Conservation (phyloP, 2,888 invertebrate species). For the Andrena hattorfiana region DNA sequence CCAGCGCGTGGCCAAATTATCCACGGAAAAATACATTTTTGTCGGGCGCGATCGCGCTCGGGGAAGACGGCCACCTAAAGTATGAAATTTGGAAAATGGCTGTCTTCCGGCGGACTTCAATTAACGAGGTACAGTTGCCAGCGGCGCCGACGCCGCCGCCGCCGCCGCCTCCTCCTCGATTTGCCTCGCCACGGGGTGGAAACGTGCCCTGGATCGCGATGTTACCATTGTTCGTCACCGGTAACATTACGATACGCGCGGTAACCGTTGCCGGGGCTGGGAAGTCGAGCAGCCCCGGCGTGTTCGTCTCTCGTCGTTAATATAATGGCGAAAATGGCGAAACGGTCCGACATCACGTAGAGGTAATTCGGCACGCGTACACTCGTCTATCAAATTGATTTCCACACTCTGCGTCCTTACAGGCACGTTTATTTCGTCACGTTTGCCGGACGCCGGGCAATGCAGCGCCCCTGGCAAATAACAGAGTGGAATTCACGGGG, state of each 20-base stretch:
- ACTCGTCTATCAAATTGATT: conserved; percentile 84
- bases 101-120: conserved; percentile 70
- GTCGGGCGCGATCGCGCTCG: conserved; percentile 19
- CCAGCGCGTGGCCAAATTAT: conserved; percentile 18
- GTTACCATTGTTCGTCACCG: conserved; percentile 73
- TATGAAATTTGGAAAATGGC: conserved; percentile 70
- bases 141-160: background rate
- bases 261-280: conserved; percentile 66
- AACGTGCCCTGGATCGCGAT: conserved; percentile 81
- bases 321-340: conserved; percentile 84
- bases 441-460: conserved; percentile 63
- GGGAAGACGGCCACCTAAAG: conserved; percentile 47
- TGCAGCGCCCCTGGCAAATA: conserved; percentile 42
- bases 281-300: conserved; percentile 67
- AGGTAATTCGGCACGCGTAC: conserved; percentile 85
- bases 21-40: conserved; percentile 37
- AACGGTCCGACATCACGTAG: conserved; percentile 84
- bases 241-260: conserved; percentile 75
- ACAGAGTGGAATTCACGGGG: conserved; percentile 24
- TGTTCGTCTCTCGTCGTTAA: conserved; percentile 81
- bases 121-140: conserved; percentile 62
- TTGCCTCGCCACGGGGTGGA: conserved; percentile 65
- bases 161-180: conserved; percentile 55
- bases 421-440: conserved; percentile 68
- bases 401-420: conserved; percentile 77